Percentiles rank a stretch among this genome's conserved stretches.
phyloP scores from a whole-genome alignment of 2,113 vertebrate genomes.

The Alosa alosa region DNA sequence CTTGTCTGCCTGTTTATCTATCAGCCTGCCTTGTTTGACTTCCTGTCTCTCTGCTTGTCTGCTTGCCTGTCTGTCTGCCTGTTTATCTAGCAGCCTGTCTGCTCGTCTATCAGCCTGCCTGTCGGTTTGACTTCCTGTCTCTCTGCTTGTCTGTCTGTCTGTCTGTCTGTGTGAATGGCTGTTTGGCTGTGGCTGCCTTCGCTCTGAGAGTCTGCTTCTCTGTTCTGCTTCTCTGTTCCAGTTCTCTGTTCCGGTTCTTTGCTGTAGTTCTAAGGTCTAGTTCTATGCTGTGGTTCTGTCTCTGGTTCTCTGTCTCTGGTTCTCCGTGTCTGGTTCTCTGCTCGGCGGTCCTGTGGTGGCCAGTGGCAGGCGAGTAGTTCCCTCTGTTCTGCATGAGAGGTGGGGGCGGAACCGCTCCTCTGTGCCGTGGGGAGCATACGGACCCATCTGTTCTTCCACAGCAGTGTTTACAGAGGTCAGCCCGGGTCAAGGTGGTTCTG shows the following conservation, averaged over 20 bases:
- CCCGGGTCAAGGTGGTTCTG: conserved; percentile 15
- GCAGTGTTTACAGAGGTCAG: conserved; percentile 24
- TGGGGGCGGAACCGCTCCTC: conserved; percentile 20
- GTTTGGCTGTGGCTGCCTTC: not conserved
- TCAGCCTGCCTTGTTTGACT: not conserved
- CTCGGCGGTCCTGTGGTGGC: not conserved
- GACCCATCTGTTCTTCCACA: conserved; percentile 38
- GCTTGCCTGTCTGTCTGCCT: not conserved
- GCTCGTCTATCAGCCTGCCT: too few species aligned
- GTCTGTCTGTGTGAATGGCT: not conserved
- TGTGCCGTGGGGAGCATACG: not conserved
- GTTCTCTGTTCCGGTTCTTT: not conserved
- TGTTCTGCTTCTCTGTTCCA: not conserved
- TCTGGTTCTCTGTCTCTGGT: too few species aligned
- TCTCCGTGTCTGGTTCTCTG: not conserved
- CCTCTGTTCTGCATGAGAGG: conserved; percentile 44
- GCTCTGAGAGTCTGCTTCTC: not conserved
- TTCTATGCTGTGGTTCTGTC: too few species aligned
- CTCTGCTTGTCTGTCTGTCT: not conserved
- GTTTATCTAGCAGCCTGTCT: too few species aligned
- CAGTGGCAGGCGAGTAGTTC: conserved; percentile 38
- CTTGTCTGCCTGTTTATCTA: not conserved
- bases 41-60: not conserved
- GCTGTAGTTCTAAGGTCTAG: too few species aligned
- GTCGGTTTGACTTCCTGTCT: not conserved